A percentile compares a stretch with the other conserved stretches of the same genome.
phyloP scores from a whole-genome alignment of 2,888 invertebrate genomes.

The Neoitamus cyanurus region DNA sequence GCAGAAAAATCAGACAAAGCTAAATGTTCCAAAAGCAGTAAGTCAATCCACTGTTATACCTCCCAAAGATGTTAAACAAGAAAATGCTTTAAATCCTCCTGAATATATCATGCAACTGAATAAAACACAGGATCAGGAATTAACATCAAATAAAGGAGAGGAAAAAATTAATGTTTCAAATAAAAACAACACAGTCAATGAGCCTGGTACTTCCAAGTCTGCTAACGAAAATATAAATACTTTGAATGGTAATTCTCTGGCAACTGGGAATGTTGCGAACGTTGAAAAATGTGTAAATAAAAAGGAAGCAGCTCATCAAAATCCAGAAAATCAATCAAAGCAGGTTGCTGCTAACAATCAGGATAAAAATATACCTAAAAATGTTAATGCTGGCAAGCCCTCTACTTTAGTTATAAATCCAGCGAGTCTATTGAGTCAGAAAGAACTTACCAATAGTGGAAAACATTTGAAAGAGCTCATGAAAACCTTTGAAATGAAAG shows the following conservation, averaged over 20 bases:
- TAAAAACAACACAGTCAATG: neutral
- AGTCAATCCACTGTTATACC: neutral
- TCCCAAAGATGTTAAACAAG: neutral
- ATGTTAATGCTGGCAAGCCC: neutral
- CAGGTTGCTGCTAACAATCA: neutral
- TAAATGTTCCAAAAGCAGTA: neutral
- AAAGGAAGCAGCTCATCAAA: neutral
- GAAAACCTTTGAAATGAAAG: slow-evolving; percentile 6
- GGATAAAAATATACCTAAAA: neutral
- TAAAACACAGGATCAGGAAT: neutral
- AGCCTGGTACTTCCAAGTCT: neutral
- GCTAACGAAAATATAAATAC: neutral
- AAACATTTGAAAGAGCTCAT: slow-evolving; percentile 23
- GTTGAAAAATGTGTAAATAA: neutral
- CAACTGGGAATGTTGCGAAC: neutral
- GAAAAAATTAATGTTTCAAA: neutral
- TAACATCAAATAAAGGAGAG: neutral
- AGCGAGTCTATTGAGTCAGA: neutral
- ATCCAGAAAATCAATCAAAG: neutral
- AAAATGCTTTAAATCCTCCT: neutral
- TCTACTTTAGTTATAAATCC: slow-evolving; percentile 15
- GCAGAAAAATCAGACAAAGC: neutral
- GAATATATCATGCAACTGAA: no score
- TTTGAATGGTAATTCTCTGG: neutral
- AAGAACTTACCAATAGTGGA: neutral